phyloP scores from a whole-genome alignment of 2,797 vertebrate genomes.

The Epinephelus coioides region DNA sequence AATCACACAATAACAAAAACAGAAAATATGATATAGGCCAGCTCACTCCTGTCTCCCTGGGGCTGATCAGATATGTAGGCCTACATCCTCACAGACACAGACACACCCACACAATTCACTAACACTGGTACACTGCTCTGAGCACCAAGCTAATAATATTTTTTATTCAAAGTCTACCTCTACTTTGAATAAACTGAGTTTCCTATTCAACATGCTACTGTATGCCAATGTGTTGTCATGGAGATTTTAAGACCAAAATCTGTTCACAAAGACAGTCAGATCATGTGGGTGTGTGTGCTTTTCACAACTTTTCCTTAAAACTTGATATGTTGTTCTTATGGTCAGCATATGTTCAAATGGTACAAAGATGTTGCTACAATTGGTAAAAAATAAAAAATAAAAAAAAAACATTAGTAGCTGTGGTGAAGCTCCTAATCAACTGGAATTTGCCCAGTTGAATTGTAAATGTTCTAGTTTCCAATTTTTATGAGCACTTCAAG shows the following conservation, averaged over 20 bases:
- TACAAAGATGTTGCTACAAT: neutral
- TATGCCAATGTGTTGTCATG: neutral
- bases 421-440: neutral
- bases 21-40: too few species aligned
- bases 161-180: conserved; percentile 9
- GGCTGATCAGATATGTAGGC: neutral
- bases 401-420: neutral
- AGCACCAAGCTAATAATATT: conserved; percentile 13
- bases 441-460: neutral
- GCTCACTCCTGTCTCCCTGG: conserved; percentile 7
- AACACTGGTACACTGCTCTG: conserved; percentile 5
- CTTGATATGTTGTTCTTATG: neutral
- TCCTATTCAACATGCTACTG: neutral
- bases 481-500: neutral
- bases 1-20: too few species aligned
- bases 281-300: neutral
- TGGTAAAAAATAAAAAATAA: too few species aligned
- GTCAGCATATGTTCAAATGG: neutral
- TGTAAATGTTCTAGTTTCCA: neutral
- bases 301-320: neutral
- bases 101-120: conserved; percentile 20
- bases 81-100: conserved; percentile 19
- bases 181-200: neutral
- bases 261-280: neutral
- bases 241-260: neutral